Conservation (phyloP, 1,140 invertebrate genomes). For the Drosophila albomicans region DNA sequence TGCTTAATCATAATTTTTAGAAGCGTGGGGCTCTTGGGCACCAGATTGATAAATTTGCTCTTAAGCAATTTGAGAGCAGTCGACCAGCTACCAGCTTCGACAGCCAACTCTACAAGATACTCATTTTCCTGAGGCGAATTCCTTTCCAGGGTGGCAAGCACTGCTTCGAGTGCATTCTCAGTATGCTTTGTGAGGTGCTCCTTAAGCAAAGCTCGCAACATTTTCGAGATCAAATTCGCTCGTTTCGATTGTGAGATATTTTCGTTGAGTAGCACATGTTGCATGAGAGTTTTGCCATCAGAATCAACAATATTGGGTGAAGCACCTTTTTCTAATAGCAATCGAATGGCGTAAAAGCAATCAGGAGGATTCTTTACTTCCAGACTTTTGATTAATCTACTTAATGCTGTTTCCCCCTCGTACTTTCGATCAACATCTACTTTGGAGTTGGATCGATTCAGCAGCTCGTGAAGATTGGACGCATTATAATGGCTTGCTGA, state of each 20-base stretch:
- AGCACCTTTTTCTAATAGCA: not conserved
- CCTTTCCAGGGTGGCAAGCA: not conserved
- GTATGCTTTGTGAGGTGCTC: not conserved
- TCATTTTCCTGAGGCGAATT: not conserved
- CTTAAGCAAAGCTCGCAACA: not conserved
- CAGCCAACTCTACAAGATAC: not conserved
- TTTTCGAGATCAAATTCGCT: not conserved
- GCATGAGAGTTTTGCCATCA: not conserved
- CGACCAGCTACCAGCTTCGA: not conserved
- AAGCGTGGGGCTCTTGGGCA: not conserved
- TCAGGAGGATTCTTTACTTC: fast-evolving
- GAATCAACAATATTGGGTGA: not conserved
- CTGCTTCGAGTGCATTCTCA: not conserved
- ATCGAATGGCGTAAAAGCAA: not conserved
- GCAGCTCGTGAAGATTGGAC: not conserved
- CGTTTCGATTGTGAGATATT: no score
- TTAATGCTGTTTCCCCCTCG: not conserved
- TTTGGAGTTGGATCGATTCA: not conserved
- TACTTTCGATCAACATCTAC: not conserved
- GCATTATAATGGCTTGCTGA: no score
- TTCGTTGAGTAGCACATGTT: not conserved
- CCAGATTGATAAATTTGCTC: no score
- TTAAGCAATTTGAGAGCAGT: not conserved
- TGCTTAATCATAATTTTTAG: not conserved
- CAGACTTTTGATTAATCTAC: not conserved